Evolutionary conservation across 2,113 vertebrate genomes (phyloP).

Genomic region (Canis aureus): DNA sequence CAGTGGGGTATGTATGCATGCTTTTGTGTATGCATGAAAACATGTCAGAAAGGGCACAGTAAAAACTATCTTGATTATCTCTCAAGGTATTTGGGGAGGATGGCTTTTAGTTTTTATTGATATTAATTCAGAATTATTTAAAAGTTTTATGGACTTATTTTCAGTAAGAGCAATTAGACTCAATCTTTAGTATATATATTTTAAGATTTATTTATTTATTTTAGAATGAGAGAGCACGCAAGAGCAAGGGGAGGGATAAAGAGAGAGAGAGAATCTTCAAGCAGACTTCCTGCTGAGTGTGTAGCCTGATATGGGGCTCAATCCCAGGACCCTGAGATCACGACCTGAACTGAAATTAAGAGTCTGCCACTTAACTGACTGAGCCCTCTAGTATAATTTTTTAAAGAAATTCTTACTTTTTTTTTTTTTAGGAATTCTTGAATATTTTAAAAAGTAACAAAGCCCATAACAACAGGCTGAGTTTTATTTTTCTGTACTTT

Average conservation of each 20-base stretch:
- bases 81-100: background rate
- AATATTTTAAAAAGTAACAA: background rate
- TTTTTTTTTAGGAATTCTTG: background rate
- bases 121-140: background rate
- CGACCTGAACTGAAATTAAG: background rate
- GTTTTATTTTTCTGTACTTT: conserved; percentile 20
- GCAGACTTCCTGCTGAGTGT: background rate
- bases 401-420: background rate
- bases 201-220: background rate
- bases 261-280: background rate
- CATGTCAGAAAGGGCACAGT: background rate
- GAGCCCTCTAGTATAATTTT: background rate
- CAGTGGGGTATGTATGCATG: background rate
- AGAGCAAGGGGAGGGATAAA: background rate
- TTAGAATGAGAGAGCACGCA: background rate
- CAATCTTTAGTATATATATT: background rate
- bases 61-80: background rate
- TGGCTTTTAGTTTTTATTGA: conserved; percentile 42
- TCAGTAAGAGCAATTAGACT: background rate
- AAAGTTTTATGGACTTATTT: conserved; percentile 26
- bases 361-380: background rate
- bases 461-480: background rate
- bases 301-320: background rate
- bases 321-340: background rate
- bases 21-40: background rate